phyloP scores from a whole-genome alignment of 2,888 invertebrate genomes.

The Diarsia dahlii region DNA sequence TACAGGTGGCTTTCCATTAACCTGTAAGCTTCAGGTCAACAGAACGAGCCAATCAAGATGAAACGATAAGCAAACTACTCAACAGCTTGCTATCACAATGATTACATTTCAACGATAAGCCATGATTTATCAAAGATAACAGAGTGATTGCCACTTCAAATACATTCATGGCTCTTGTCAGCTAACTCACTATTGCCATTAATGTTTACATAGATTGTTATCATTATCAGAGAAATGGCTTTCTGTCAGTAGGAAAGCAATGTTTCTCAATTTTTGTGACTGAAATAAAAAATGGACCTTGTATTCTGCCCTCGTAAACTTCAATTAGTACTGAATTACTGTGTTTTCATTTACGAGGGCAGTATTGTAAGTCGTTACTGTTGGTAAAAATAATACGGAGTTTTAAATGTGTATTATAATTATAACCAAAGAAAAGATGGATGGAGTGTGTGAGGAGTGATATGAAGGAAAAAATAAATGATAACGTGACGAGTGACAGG shows the following conservation, averaged over 20 bases:
- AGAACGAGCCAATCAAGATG: slow-evolving; percentile 3
- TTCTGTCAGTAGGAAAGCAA: slow-evolving; percentile 23
- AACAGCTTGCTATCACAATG: slow-evolving; percentile 28
- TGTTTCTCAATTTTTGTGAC: slow-evolving; percentile 24
- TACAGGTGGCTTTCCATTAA: background rate
- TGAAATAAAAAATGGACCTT: background rate
- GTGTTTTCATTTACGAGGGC: no score
- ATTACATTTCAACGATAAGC: slow-evolving; percentile 39
- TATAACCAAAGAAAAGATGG: no score
- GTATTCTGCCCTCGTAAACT: no score
- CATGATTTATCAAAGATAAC: slow-evolving; percentile 46
- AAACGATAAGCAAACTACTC: slow-evolving; percentile 5
- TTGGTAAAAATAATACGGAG: background rate
- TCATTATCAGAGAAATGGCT: slow-evolving; percentile 45
- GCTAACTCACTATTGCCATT: slow-evolving; percentile 7
- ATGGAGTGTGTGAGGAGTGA: no score
- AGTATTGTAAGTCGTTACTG: no score
- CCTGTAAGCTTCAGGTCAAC: background rate
- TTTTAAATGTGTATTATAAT: background rate
- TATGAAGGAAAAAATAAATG: no score
- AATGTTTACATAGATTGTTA: slow-evolving; percentile 41
- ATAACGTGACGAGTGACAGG: no score
- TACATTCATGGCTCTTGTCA: slow-evolving; percentile 14
- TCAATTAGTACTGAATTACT: no score
- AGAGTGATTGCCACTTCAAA: slow-evolving; percentile 50